Evolutionary conservation across 2,797 vertebrate genomes (phyloP).

Genomic region (Rhynchotus rufescens): DNA sequence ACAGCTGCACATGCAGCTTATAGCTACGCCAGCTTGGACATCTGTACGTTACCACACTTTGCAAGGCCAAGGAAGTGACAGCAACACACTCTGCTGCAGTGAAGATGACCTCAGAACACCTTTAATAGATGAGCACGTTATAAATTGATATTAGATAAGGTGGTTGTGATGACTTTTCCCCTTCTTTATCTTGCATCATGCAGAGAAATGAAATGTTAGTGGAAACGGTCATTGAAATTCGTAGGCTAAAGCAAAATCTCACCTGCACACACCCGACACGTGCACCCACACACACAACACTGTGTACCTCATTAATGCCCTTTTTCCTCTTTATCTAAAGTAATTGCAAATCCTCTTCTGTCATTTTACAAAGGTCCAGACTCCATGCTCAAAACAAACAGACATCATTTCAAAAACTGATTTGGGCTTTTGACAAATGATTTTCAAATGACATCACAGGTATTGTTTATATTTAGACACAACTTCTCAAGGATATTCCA

Average conservation of each 20-base stretch:
- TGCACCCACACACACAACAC: neutral
- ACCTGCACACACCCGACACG: neutral
- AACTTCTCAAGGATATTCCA: neutral
- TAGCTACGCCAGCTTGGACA: neutral
- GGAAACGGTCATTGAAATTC: constrained; percentile 10
- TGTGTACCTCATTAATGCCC: neutral
- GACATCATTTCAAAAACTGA: neutral
- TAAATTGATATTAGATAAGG: constrained; percentile 35
- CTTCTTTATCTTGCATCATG: constrained; percentile 18
- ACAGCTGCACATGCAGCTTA: accelerated
- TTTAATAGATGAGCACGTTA: neutral
- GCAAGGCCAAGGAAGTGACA: neutral
- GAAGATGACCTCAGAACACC: constrained; percentile 20
- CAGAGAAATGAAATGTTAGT: neutral
- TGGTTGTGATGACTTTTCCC: constrained; percentile 37
- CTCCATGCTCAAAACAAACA: constrained; percentile 16
- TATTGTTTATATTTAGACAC: neutral
- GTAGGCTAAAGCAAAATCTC: neutral
- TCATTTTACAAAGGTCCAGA: neutral
- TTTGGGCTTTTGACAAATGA: neutral
- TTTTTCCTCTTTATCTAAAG: neutral
- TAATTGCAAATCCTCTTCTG: neutral
- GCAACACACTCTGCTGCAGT: neutral
- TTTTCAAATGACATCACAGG: neutral
- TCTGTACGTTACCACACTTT: neutral